Percentiles rank a stretch among this genome's conserved stretches.
Evolutionary conservation across 2,113 vertebrate species (phyloP).

Genomic region (Clinocottus analis): DNA sequence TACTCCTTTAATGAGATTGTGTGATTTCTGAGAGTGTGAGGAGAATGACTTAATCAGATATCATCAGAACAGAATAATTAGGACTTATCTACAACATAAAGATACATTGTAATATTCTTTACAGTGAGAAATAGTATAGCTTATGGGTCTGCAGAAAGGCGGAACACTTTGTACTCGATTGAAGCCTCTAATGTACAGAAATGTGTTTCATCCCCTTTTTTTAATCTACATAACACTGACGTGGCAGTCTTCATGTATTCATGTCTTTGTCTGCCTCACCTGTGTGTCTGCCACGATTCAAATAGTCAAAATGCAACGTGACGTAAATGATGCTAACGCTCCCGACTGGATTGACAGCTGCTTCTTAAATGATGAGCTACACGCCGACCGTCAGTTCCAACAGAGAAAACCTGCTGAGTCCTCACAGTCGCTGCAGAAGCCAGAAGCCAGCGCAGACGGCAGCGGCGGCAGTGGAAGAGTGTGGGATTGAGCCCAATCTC

Average conservation of each 20-base stretch:
- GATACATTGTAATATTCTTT: conserved; percentile 57
- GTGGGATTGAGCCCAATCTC: not conserved
- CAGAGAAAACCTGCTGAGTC: conserved; percentile 10
- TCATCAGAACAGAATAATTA: conserved; percentile 76
- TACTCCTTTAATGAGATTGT: conserved; percentile 73
- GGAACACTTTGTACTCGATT: not conserved
- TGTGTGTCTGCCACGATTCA: not conserved
- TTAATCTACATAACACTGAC: not conserved
- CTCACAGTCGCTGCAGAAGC: no score
- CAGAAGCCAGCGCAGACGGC: no score
- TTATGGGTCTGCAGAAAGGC: conserved; percentile 6
- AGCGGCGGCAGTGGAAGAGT: not conserved
- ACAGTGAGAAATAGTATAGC: conserved; percentile 42
- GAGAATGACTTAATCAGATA: conserved; percentile 78
- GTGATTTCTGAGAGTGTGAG: conserved; percentile 76
- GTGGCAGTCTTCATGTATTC: not conserved
- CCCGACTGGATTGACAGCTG: not conserved
- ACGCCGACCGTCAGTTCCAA: not conserved
- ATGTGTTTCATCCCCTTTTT: not conserved
- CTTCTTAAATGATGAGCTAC: not conserved
- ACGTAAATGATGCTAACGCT: not conserved
- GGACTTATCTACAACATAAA: conserved; percentile 52
- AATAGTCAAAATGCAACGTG: not conserved
- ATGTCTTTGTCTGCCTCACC: not conserved
- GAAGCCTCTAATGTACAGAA: conserved; percentile 9